Evolutionary conservation across 2,888 invertebrate genomes (phyloP).

Genomic region (Odontothrips loti): DNA sequence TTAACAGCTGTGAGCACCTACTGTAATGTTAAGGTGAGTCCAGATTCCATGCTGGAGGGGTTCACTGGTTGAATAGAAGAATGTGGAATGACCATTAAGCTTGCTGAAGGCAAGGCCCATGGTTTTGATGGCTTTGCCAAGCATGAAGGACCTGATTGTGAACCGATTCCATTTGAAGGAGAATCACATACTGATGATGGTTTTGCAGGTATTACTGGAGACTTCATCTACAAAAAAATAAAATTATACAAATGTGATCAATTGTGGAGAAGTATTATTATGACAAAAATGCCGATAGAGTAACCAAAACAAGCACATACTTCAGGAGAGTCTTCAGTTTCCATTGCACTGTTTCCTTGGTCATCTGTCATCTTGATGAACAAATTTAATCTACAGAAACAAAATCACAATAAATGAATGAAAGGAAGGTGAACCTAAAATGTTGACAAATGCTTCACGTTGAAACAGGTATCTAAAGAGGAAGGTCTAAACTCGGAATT

Average conservation of each 20-base stretch:
- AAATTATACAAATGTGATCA: neutral
- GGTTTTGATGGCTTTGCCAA: neutral
- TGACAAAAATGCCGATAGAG: neutral
- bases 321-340: neutral
- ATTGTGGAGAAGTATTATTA: neutral
- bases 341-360: neutral
- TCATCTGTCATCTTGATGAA: neutral
- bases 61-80: slow-evolving; percentile 12
- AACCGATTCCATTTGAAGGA: neutral
- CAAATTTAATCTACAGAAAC: no score
- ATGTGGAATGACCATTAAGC: neutral
- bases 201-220: neutral
- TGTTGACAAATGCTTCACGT: no score
- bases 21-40: slow-evolving; percentile 2
- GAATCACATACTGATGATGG: neutral
- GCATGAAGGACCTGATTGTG: neutral
- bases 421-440: no score
- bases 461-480: no score
- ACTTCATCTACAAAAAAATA: neutral
- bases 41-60: neutral
- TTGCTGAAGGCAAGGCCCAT: neutral
- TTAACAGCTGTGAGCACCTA: neutral
- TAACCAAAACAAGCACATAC: neutral
- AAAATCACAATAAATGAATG: no score
- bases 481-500: no score